phyloP scores from a whole-genome alignment of 2,797 vertebrate species.

The Chaenodraco wilsoni region DNA sequence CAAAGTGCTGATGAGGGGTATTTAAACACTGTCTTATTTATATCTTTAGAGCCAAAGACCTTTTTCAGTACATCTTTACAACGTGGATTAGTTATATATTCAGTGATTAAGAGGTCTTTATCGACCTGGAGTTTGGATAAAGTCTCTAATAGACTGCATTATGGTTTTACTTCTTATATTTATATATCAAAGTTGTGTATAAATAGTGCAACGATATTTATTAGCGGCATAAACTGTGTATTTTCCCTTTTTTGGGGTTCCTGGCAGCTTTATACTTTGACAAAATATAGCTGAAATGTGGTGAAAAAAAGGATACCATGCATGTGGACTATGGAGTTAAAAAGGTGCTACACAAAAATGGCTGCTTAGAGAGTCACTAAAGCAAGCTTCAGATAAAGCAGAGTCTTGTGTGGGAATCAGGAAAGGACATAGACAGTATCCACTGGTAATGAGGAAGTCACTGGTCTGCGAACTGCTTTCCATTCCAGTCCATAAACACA shows the following conservation, averaged over 20 bases:
- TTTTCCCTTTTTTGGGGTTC: neutral
- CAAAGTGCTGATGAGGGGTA: neutral
- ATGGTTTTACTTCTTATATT: neutral
- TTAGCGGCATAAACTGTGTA: neutral
- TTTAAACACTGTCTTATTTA: neutral
- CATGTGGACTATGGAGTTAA: neutral
- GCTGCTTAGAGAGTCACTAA: neutral
- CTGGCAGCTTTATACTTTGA: neutral
- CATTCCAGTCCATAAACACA: neutral
- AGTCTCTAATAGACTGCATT: neutral
- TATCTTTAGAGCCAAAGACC: neutral
- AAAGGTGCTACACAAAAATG: neutral
- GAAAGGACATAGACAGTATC: neutral
- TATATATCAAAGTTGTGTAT: neutral
- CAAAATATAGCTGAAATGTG: neutral
- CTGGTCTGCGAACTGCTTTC: constrained; percentile 4
- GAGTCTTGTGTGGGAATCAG: neutral
- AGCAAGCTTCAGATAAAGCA: neutral
- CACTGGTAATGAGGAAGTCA: constrained; percentile 11
- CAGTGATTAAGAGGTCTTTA: neutral
- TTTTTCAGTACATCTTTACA: neutral
- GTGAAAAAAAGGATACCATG: neutral
- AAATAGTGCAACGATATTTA: neutral
- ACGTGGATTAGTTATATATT: neutral
- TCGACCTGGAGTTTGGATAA: neutral